Evolutionary conservation across 2,113 vertebrate genomes (phyloP), one percentile per base, ranked within the genome.

Genomic region (Pterocles orientalis): DNA sequence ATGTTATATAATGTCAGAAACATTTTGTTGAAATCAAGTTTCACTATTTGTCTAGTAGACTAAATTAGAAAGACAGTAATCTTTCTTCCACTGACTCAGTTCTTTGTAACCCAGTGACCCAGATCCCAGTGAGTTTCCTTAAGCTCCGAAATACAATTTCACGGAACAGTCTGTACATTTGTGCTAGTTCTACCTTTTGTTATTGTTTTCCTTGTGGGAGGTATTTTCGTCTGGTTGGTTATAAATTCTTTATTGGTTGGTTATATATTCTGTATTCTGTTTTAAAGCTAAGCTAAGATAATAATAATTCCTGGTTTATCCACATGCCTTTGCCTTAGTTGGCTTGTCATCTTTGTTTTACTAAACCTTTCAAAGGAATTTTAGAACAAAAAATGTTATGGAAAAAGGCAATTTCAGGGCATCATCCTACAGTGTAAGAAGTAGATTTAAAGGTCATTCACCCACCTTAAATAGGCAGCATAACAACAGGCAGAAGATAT

Each of bases 51-150:
- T 68, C 65, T 72, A 33, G 19, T 36, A 31, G 26, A 33, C 8
- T 47, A 29, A 73, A 36, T 51, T 71, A 75, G 57, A 68, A 73
- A 39, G 39, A 34, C 39, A 54, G 31, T 69, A 58, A 34, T 57
- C 24, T 64, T 66, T n/a, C 36, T 77, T 80, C 78, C 69, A 50
- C 41, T 36, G 51, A 28, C 34, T 36, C 16, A 29, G 12, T 65
- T 82, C 75, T 78, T 88, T 91, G 66, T 91, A 87, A 86, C 65
- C 66, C 70, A 69, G 39, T 95, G 65, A 92, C 81, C 65, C 78
- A 91, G 66, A 85, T 92, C 53, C 61, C 25, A 34, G 23, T 43
- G 56, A 68, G 25, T 75, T 84, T 87, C 39, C 43, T 82, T 56
- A 56, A 71, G 28, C 41, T 80, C 47, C 65, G 41, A 68, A 89